Evolutionary conservation across 1,140 invertebrate genomes (phyloP).

Genomic region (Zaprionus kolodkinae): DNA sequence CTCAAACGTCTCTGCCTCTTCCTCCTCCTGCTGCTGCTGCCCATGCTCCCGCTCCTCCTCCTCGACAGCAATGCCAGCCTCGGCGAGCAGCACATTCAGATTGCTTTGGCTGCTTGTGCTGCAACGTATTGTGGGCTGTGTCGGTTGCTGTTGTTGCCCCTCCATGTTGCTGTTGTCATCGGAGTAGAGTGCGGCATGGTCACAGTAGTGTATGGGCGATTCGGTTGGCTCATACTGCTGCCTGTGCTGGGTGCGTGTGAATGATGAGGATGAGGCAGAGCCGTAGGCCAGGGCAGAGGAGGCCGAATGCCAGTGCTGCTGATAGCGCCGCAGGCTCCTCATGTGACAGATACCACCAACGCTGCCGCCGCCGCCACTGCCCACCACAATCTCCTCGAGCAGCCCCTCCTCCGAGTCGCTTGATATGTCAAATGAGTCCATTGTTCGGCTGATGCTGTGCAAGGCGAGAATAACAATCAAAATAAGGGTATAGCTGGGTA

Average conservation of each 20-base stretch:
- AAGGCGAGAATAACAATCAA: conserved; percentile 46
- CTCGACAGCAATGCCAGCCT: conserved; percentile 22
- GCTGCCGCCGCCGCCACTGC: conserved; percentile 21
- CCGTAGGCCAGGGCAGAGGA: conserved; percentile 40
- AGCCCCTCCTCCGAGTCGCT: conserved; percentile 83
- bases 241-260: conserved; percentile 41
- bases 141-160: conserved; percentile 18
- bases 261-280: conserved; percentile 42
- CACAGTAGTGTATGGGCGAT: conserved; percentile 80
- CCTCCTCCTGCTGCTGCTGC: conserved; percentile 7
- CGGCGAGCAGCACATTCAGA: conserved; percentile 65
- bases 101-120: conserved; percentile 79
- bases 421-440: conserved; percentile 84
- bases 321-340: conserved; percentile 59
- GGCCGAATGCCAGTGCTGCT: conserved; percentile 63
- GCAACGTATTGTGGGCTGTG: conserved; percentile 67
- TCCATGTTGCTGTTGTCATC: conserved; percentile 70
- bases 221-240: conserved; percentile 62
- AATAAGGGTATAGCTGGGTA: conserved; percentile 14
- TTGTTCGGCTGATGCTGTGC: conserved; percentile 79
- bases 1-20: conserved; percentile 6
- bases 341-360: conserved; percentile 31
- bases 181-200: conserved; percentile 69
- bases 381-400: conserved; percentile 82
- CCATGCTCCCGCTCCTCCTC: conserved; percentile 12